A percentile compares a stretch with the other conserved stretches of the same genome.
These are phyloP conservation scores for Hemistola chrysoprasaria DNA, from an alignment of 2,888 invertebrate species.

Conservation along the genomic window DNA sequence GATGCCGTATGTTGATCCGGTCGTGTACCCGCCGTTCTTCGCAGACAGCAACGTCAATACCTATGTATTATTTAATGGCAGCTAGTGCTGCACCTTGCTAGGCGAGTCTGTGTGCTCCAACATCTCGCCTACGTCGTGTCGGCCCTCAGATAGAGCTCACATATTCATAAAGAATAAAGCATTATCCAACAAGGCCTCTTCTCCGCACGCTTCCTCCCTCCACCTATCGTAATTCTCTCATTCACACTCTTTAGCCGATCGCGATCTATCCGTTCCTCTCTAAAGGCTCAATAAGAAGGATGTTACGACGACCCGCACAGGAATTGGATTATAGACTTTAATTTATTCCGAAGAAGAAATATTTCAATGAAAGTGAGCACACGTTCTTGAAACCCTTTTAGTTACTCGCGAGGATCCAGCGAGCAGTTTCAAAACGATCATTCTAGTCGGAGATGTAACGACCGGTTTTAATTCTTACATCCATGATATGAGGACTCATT, in stretches of 20 bases:
- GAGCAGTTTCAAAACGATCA: slow-evolving; percentile 73
- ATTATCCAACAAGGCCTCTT: slow-evolving; percentile 68
- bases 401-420: slow-evolving; percentile 52
- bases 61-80: slow-evolving; percentile 80
- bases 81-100: slow-evolving; percentile 52
- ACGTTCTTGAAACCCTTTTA: slow-evolving; percentile 75
- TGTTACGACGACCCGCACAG: slow-evolving; percentile 49
- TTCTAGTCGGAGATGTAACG: slow-evolving; percentile 61
- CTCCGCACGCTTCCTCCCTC: slow-evolving; percentile 56
- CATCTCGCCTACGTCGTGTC: slow-evolving; percentile 69
- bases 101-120: slow-evolving; percentile 41
- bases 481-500: slow-evolving; percentile 71
- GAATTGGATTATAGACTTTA: slow-evolving; percentile 79
- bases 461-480: slow-evolving; percentile 80
- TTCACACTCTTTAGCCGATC: slow-evolving; percentile 77
- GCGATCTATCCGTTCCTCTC: slow-evolving; percentile 78
- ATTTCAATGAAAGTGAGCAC: slow-evolving; percentile 70
- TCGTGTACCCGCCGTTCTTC: slow-evolving; percentile 79
- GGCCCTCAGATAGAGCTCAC: slow-evolving; percentile 76
- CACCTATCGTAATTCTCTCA: slow-evolving; percentile 74
- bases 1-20: slow-evolving; percentile 82
- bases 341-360: slow-evolving; percentile 79
- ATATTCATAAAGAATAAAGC: slow-evolving; percentile 83
- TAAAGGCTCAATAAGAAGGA: slow-evolving; percentile 63
- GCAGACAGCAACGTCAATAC: slow-evolving; percentile 77